Base-by-base conservation (phyloP, 1,140 invertebrate species). In the Drosophila nebulosa region DNA sequence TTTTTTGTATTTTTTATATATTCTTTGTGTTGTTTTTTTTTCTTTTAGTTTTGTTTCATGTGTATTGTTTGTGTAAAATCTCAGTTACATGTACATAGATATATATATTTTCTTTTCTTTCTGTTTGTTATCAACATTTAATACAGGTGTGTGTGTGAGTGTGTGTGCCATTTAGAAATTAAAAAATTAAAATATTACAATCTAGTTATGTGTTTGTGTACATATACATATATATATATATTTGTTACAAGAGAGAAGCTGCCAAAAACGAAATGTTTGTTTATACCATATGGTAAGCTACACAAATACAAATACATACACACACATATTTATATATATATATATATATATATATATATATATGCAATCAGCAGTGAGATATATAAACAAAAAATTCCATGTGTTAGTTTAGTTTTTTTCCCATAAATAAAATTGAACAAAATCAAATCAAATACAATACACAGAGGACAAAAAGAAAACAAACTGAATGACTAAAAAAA, bases 81-180 rank as follows among this genome's bases (percentile, higher is more conserved):
- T 66, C 64, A 66, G 36, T 74, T 68, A 65, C 56, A 69, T 68
- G 36, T 60, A 42, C 35, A 32, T 56, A 63, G 58, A 42, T 60
- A 62, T 69, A 58, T 51, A 51, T 65, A 69, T 69, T 60, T 66
- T 53, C 30, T 64, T 58, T 60, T 51, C 32, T 60, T 57, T 73
- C 39, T 9, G 39, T 46, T 46, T 46, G 16, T 73, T 73, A 73
- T 61, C 53, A 74, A 73, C 71, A 73, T 74, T 74, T 60, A 74
- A 74, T 55, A 79, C 36, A 70, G 72, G 61, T 36, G 22, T 32
- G 26, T 52, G 61, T 30, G 61, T 36, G 12, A 22, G 26, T 52
- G 61, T 30, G 61, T 22, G 52, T 24, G n/a, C 22, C 32, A 61
- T 57, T 73, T 73, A 73, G 46, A 64, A 74, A 65, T 62, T 65